phyloP scores from a whole-genome alignment of 2,113 vertebrate genomes.

The Paratilapia polleni region DNA sequence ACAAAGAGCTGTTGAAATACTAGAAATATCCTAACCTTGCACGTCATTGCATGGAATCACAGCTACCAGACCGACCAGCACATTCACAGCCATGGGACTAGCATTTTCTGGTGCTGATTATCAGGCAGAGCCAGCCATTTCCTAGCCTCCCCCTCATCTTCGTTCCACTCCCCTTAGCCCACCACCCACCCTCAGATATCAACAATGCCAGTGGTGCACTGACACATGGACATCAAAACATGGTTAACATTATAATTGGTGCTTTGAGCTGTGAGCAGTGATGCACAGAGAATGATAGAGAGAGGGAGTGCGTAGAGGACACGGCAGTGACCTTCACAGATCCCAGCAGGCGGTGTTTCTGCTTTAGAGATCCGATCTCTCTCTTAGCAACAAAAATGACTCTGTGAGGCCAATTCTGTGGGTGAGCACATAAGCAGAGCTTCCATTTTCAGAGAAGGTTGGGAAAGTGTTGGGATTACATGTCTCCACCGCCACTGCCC shows the following conservation, averaged over 20 bases:
- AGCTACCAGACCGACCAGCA: conserved; percentile 6
- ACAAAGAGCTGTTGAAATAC: neutral
- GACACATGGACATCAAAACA: conserved; percentile 65
- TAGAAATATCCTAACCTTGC: neutral
- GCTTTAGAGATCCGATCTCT: conserved; percentile 44
- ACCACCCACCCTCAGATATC: conserved; percentile 28
- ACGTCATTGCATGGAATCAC: neutral
- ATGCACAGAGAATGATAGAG: conserved; percentile 33
- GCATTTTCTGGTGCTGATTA: conserved; percentile 52
- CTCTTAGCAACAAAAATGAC: conserved; percentile 26
- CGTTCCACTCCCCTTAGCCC: conserved; percentile 21
- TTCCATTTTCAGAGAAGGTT: conserved; percentile 10
- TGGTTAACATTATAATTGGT: conserved; percentile 72
- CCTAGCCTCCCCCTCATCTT: conserved; percentile 20
- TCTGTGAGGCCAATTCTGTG: neutral
- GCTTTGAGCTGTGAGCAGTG: conserved; percentile 64
- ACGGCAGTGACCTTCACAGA: conserved; percentile 77
- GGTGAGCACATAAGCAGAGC: conserved; percentile 10
- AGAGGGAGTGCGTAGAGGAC: conserved; percentile 60
- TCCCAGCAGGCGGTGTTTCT: conserved; percentile 58
- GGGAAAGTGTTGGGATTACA: conserved; percentile 39
- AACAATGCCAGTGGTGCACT: conserved; percentile 34
- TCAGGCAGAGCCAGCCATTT: conserved; percentile 48
- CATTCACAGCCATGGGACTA: conserved; percentile 2
- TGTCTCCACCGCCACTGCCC: conserved; percentile 10